phyloP scores from a whole-genome alignment of 2,888 invertebrate species.

The Mantis religiosa region DNA sequence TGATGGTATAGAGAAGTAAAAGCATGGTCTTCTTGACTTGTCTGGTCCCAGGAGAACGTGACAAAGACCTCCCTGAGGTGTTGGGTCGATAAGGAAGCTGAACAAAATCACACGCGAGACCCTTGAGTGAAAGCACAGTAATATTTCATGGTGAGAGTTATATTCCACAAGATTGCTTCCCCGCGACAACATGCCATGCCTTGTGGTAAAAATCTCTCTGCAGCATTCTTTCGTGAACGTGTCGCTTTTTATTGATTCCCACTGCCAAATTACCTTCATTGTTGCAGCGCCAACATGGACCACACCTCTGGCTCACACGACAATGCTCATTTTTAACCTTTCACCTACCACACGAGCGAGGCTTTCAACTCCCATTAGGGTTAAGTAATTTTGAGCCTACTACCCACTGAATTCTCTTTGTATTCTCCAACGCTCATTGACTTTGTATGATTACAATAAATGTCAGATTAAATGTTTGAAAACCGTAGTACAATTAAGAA shows the following conservation, averaged over 20 bases:
- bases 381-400: too few relatives aligned
- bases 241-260: neutral
- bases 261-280: slow-evolving; percentile 12
- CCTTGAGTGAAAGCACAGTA: neutral
- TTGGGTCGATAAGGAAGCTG: neutral
- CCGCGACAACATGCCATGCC: neutral
- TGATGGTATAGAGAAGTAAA: neutral
- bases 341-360: neutral
- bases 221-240: neutral
- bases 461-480: too few relatives aligned
- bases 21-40: neutral
- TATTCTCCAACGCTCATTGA: too few relatives aligned
- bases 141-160: neutral
- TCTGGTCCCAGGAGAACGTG: neutral
- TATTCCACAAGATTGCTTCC: neutral
- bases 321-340: neutral
- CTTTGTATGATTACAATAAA: too few relatives aligned
- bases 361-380: neutral
- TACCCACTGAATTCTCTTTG: too few relatives aligned
- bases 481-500: too few relatives aligned
- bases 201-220: neutral
- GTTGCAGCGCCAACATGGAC: neutral
- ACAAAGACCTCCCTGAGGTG: neutral
- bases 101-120: neutral
- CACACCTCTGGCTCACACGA: neutral